A percentile compares a stretch with the other conserved stretches of the same genome.
Evolutionary conservation across 2,888 invertebrate genomes (phyloP).

Genomic region (Calameuta pallipes): DNA sequence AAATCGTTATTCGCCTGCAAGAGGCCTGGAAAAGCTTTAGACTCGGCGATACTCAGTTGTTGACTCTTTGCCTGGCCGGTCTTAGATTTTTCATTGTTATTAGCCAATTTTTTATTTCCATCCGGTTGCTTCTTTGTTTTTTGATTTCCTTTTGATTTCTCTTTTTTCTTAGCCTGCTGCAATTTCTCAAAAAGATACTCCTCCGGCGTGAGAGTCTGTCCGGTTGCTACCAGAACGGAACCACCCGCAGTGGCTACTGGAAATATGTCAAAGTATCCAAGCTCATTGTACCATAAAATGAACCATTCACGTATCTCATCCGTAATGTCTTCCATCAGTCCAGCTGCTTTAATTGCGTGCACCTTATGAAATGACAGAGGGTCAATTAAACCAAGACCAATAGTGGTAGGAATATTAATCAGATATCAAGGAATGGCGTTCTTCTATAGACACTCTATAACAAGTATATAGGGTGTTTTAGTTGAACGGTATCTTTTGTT

Average conservation of each 20-base stretch:
- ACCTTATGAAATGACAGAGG: not conserved
- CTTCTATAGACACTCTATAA: not conserved
- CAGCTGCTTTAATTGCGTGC: slow-evolving; percentile 59
- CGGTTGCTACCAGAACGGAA: slow-evolving; percentile 70
- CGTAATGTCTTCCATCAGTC: slow-evolving; percentile 80
- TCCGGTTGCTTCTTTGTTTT: slow-evolving; percentile 9
- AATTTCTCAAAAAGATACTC: slow-evolving; percentile 68
- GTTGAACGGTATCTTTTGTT: not conserved
- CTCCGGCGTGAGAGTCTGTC: slow-evolving; percentile 72
- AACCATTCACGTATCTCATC: slow-evolving; percentile 84
- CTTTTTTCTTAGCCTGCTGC: slow-evolving; percentile 48
- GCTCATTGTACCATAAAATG: slow-evolving; percentile 72
- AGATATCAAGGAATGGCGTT: not conserved
- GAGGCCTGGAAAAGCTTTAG: slow-evolving; percentile 36
- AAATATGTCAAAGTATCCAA: slow-evolving; percentile 76
- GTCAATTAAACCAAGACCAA: not conserved
- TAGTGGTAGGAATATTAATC: not conserved
- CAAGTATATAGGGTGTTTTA: not conserved
- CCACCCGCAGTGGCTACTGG: slow-evolving; percentile 82
- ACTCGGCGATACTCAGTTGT: slow-evolving; percentile 54
- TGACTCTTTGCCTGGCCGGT: not conserved
- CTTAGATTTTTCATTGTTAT: slow-evolving; percentile 22
- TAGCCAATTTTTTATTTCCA: slow-evolving; percentile 12
- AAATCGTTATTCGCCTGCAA: slow-evolving; percentile 37
- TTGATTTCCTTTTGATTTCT: slow-evolving; percentile 22